Percentiles rank a stretch among this genome's conserved stretches.
Conservation (phyloP, 2,797 vertebrate species). For the Sebastolobus altivelis region DNA sequence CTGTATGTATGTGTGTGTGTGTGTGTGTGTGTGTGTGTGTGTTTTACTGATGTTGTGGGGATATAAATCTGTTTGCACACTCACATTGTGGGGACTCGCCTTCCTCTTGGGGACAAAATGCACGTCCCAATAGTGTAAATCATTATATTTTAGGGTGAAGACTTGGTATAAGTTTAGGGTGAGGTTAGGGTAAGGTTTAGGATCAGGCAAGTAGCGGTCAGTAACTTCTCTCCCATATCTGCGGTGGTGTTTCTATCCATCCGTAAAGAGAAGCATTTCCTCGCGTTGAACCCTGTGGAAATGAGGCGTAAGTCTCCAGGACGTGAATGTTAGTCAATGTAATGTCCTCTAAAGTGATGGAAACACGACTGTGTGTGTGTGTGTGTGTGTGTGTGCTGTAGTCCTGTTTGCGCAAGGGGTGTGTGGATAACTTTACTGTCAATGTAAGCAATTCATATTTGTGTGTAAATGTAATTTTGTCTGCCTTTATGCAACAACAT, state of each 20-base stretch:
- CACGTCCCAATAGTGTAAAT: not conserved
- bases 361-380: not conserved
- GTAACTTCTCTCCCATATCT: too few species aligned
- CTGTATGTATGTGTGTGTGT: not conserved
- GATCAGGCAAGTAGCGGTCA: not conserved
- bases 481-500: constrained; percentile 38
- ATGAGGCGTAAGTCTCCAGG: not conserved
- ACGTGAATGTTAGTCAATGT: not conserved
- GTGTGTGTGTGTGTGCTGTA: not conserved
- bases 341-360: not conserved
- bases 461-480: constrained; percentile 35
- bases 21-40: constrained; percentile 1
- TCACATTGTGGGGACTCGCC: not conserved
- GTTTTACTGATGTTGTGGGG: not conserved
- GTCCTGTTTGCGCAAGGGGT: constrained; percentile 17
- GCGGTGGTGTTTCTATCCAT: too few species aligned
- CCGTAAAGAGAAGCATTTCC: too few species aligned
- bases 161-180: not conserved
- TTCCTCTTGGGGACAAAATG: not conserved
- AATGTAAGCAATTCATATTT: constrained; percentile 46
- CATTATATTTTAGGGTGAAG: not conserved
- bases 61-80: not conserved
- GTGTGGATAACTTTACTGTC: constrained; percentile 20
- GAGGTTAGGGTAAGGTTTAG: not conserved
- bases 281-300: too few species aligned